Base-by-base conservation (phyloP, 2,888 invertebrate genomes). In the Ectemnius cavifrons region DNA sequence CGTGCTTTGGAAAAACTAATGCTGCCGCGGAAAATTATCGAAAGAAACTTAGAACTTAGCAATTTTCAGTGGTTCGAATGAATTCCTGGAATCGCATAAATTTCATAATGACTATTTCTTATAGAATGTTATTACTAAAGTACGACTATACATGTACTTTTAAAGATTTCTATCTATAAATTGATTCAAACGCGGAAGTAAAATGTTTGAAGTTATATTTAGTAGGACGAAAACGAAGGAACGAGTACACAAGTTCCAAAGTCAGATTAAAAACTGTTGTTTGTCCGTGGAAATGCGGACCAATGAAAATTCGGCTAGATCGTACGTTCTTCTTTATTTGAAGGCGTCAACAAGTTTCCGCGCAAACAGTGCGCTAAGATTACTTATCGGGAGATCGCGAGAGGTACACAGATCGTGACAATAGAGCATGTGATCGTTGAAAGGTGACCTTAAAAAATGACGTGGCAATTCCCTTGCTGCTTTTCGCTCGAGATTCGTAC, bases 301-400 rank as follows among this genome's bases (percentile, higher is more conserved):
- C 6, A 47, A 8, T 46, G 6, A 77, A 79, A 78, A 79, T 58
- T 67, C 27, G 61, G 59, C 56, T 67, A 1, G 63, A 67, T 62
- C 70, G 60, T 57, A 68, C 70, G 57, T 71, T 61, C 73, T 74
- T 77, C 67, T 65, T 66, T 61, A 67, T 58, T 78, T 72, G 70
- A 66, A 64, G 67, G 71, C 80, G 80, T 82, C 78, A 78, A 82
- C 78, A 79, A 73, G 71, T 65, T 73, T 73, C 46, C 73, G 79
- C 69, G 82, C 74, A 83, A 83, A 85, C 81, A 84, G 77, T 72
- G 14, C 78, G 78, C 71, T 74, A 80, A 75, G 84, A 84, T 85
- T 85, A 73, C 83, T 85, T 86, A 85, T 86, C 85, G 78, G 65
- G 77, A n/a, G 72, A 80, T 83, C 72, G 71, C 75, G 63, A 76